Percentiles rank a stretch among this genome's conserved stretches.
Conservation (phyloP, 1,140 invertebrate genomes). For the Sycophila sp. region DNA sequence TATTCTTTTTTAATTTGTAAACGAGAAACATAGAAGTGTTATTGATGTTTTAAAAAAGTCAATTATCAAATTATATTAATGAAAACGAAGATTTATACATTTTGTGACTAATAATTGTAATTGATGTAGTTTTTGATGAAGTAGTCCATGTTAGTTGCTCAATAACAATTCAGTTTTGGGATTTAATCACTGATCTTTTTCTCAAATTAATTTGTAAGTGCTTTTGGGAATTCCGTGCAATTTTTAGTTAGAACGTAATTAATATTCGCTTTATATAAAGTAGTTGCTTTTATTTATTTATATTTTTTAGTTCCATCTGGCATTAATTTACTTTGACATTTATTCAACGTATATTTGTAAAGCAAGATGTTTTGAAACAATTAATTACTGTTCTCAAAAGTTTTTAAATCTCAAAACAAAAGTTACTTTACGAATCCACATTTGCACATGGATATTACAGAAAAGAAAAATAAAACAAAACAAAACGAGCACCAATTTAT, state of each 20-base stretch:
- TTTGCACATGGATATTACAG: slow-evolving; percentile 7
- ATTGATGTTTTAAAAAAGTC: slow-evolving; percentile 10
- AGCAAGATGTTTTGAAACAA: neutral
- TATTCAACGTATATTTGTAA: neutral
- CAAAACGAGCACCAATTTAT: neutral
- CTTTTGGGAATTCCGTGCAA: too few species aligned
- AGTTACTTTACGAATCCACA: slow-evolving; percentile 14
- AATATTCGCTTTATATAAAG: neutral
- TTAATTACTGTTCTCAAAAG: neutral
- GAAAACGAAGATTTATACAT: slow-evolving; percentile 18
- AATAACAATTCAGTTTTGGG: neutral
- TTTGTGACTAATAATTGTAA: slow-evolving; percentile 13
- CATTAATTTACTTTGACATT: neutral
- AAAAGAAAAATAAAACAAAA: slow-evolving; percentile 14
- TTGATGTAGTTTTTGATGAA: slow-evolving; percentile 5
- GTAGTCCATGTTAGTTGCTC: neutral
- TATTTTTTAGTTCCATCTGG: neutral
- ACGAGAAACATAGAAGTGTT: neutral
- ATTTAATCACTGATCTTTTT: neutral
- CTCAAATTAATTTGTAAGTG: neutral
- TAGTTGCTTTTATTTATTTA: neutral
- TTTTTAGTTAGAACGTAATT: neutral
- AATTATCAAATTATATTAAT: slow-evolving; percentile 24
- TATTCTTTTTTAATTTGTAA: neutral
- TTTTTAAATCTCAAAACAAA: neutral